A percentile compares a stretch with the other conserved stretches of the same genome.
Evolutionary conservation across 1,140 invertebrate species (phyloP).

Genomic region (Hestina assimilis): DNA sequence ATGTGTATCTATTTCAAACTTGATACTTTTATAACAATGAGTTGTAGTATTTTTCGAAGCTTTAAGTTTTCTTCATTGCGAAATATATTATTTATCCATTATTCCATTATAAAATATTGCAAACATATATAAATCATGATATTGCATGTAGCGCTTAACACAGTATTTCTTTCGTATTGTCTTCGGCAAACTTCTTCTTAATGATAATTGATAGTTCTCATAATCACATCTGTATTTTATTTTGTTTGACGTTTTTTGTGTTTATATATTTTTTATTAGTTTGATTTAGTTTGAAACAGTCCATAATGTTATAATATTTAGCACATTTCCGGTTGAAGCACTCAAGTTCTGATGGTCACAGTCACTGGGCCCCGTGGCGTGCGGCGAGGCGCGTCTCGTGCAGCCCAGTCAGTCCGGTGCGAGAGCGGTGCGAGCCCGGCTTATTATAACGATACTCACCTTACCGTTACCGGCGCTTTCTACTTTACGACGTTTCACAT

Average conservation of each 20-base stretch:
- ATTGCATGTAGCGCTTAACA: too few species aligned
- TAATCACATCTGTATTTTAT: too few species aligned
- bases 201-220: too few species aligned
- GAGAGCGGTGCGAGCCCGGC: slow-evolving; percentile 67
- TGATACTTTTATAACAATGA: not conserved
- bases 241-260: too few species aligned
- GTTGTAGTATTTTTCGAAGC: not conserved
- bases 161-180: too few species aligned
- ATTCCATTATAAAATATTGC: not conserved
- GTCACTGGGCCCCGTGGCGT: not conserved
- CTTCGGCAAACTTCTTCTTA: too few species aligned
- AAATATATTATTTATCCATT: not conserved
- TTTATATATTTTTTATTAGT: too few species aligned
- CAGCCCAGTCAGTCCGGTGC: slow-evolving; percentile 77
- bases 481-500: slow-evolving; percentile 89
- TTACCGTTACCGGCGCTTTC: slow-evolving; percentile 84
- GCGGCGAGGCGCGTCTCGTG: slow-evolving; percentile 34
- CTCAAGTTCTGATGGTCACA: slow-evolving; percentile 1
- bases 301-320: too few species aligned
- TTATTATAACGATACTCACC: slow-evolving; percentile 83
- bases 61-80: not conserved
- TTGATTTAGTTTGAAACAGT: too few species aligned
- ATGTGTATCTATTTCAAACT: not conserved
- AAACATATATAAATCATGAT: too few species aligned
- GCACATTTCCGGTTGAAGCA: slow-evolving; percentile 3